Evolutionary conservation across 1,140 invertebrate genomes (phyloP), one percentile per base, ranked within the genome.

Genomic region (Eriocheir sinensis): DNA sequence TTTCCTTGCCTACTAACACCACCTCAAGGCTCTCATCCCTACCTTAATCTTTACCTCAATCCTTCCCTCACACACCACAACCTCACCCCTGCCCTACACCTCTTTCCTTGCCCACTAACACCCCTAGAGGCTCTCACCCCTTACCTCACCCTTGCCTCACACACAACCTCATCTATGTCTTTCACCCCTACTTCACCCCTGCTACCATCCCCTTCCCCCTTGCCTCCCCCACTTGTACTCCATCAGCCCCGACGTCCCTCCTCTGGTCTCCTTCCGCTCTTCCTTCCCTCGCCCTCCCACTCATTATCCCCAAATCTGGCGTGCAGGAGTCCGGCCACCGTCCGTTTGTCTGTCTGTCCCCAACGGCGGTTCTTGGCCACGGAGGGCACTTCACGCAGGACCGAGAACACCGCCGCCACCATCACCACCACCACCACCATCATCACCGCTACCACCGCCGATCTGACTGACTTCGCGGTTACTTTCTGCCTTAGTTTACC

Each of bases 271-370:
- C 27, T 72, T 72, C 60, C 60, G 60, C 60, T 6, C 21, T 53
- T 21, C 48, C 48, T 72, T n/a, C 60, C 21, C 27, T 4, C 2
- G 21, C 60, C 60, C 60, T 72, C 21, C n/a, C n/a, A n/a, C 60
- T 72, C 60, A 72, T 72, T 72, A 72, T 72, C 60, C 60, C 60
- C 60, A 72, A 72, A 72, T 72, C 60, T 72, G 60, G 60, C 60
- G 60, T 72, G 60, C 60, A 72, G 60, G 53, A 72, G 60, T 21
- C 60, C 60, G 21, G 60, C 60, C 60, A 72, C 0, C 27, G 60
- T 72, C 60, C 17, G 60, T 72, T 72, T 72, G 60, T 72, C 60
- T 72, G 60, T 72, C 60, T 72, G 60, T 72, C 60, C 60, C 60
- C 60, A 72, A n/a, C 60, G 60, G 60, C 60, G 27, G 21, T 2